Percentiles rank a stretch among this genome's conserved stretches.
Evolutionary conservation across 2,888 invertebrate species (phyloP).

Genomic region (Malachius bipustulatus): DNA sequence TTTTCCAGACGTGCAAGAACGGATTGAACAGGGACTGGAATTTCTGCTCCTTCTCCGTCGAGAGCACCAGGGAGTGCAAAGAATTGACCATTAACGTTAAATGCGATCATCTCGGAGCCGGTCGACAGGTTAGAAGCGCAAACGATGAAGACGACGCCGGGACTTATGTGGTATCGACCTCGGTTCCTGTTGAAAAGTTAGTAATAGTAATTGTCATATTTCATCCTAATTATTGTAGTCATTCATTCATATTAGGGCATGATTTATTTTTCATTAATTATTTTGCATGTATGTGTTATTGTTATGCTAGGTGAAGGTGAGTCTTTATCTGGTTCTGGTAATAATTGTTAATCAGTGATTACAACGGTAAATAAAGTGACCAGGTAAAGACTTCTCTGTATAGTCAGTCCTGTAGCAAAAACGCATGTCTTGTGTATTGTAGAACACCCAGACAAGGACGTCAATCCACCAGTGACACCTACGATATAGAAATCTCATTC

Average conservation of each 20-base stretch:
- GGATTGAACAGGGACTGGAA: constrained; percentile 91
- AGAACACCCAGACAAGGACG: constrained; percentile 70
- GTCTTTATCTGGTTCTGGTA: too few species aligned
- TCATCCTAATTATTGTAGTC: too few species aligned
- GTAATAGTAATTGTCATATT: constrained; percentile 36
- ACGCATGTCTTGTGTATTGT: constrained; percentile 39
- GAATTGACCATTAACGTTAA: constrained; percentile 84
- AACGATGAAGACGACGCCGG: constrained; percentile 55
- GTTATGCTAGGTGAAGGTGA: too few species aligned
- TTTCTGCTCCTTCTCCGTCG: constrained; percentile 84
- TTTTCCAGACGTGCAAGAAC: constrained; percentile 82
- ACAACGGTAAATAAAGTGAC: too few species aligned
- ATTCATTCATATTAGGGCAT: too few species aligned
- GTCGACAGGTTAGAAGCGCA: constrained; percentile 53
- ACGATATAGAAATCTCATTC: constrained; percentile 84
- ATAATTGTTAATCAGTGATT: too few species aligned
- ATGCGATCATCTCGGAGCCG: constrained; percentile 71
- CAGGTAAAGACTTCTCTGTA: too few species aligned
- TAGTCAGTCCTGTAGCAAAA: constrained; percentile 31
- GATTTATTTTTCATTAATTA: too few species aligned
- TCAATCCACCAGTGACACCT: constrained; percentile 81
- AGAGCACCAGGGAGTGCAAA: constrained; percentile 82
- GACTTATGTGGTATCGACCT: constrained; percentile 70
- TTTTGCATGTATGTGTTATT: too few species aligned
- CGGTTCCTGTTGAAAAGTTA: constrained; percentile 79